Evolutionary conservation across 2,888 invertebrate genomes (phyloP).

Genomic region (Caenorhabditis angaria): DNA sequence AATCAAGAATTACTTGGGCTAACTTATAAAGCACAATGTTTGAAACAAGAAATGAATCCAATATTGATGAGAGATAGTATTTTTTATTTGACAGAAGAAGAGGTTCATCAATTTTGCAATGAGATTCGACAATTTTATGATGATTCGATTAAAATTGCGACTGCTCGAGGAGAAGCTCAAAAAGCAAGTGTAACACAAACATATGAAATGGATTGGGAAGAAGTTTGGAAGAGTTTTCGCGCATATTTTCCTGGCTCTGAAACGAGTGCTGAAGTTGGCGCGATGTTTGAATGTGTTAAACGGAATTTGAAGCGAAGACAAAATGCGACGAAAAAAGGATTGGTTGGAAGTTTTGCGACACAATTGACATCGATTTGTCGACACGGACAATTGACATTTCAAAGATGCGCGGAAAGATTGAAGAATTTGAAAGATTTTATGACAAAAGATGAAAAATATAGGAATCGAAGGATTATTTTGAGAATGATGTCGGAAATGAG

Average conservation of each 20-base stretch:
- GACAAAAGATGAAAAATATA: background rate
- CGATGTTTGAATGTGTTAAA: background rate
- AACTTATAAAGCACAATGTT: background rate
- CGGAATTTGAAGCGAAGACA: background rate
- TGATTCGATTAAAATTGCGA: background rate
- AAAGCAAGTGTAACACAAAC: background rate
- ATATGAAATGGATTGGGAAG: background rate
- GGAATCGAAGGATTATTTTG: background rate
- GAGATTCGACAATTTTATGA: background rate
- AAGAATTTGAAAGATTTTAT: background rate
- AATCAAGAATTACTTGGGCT: background rate
- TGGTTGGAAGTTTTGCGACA: background rate
- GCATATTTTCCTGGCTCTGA: background rate
- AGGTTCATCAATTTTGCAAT: background rate
- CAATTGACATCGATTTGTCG: constrained; percentile 1
- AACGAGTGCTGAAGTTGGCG: background rate
- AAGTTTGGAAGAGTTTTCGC: background rate
- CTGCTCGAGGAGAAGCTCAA: background rate
- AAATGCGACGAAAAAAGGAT: background rate
- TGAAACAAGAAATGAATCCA: background rate
- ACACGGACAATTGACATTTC: background rate
- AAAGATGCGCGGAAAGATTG: background rate
- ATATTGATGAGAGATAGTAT: background rate
- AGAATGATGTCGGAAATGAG: constrained; percentile 2
- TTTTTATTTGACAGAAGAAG: background rate